phyloP scores from a whole-genome alignment of 2,888 invertebrate genomes.

The Aproaerema taeniolella region DNA sequence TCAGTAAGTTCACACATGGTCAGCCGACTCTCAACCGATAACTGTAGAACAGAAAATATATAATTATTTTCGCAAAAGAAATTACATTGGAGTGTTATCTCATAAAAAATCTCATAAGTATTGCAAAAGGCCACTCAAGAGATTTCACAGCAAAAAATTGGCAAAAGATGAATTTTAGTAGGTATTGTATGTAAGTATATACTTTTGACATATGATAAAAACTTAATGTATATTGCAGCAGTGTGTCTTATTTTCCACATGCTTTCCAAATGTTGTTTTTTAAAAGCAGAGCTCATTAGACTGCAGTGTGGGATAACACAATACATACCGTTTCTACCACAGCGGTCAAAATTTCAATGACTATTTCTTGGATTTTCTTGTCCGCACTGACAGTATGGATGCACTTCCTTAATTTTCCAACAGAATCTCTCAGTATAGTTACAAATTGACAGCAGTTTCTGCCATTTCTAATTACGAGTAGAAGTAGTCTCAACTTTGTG shows the following conservation, averaged over 20 bases:
- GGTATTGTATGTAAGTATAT: no score
- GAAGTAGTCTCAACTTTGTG: conserved; percentile 56
- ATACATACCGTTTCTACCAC: conserved; percentile 51
- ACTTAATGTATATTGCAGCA: no score
- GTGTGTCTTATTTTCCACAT: no score
- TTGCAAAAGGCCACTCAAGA: no score
- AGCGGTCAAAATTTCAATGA: conserved; percentile 49
- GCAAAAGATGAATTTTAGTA: no score
- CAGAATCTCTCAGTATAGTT: conserved; percentile 45
- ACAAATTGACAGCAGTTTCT: conserved; percentile 54
- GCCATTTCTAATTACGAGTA: conserved; percentile 62
- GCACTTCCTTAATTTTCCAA: conserved; percentile 43
- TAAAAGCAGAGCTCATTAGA: not conserved
- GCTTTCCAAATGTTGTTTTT: no score
- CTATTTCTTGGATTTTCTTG: conserved; percentile 59
- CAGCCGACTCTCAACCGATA: conserved; percentile 68
- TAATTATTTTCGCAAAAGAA: no score
- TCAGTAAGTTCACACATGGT: conserved; percentile 74
- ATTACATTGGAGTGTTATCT: no score
- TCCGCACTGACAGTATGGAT: conserved; percentile 42
- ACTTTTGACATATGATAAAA: no score
- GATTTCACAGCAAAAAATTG: no score
- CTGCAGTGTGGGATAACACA: not conserved
- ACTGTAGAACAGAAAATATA: conserved; percentile 35
- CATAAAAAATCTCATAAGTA: no score